Evolutionary conservation across 1,140 invertebrate genomes (phyloP), one percentile per base, ranked within the genome.

Genomic region (Eufriesea mexicana): DNA sequence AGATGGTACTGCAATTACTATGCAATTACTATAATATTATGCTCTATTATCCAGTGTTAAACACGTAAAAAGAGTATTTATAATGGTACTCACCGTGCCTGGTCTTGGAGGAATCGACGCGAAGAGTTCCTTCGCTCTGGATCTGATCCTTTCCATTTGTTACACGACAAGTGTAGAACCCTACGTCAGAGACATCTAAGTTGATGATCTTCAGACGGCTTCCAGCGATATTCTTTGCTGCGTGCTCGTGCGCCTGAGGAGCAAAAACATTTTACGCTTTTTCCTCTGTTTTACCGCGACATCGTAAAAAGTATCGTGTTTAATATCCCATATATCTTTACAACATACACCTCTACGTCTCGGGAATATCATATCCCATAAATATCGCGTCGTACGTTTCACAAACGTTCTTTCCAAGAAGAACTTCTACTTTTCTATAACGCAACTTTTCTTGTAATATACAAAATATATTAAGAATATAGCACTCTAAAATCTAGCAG

Each of bases 81-180:
- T 5, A 5, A 51, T 16, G 18, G 9, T 74, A 91, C 90, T 86
- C 83, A 92, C 91, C 86, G 49, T 89, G 85, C 67, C 86, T 86
- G 54, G 61, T 89, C n/a, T 85, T 88, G 10, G 86, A 83, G 0
- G 89, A 93, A 86, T 95, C 95, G 51, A 97, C 95, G 72, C 95
- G 92, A 2, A 97, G 92, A 51, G 96, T 94, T 23, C 95, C 96
- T 16, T 95, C 95, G 8, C 96, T 96, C 51, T 95, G 94, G 25
- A 96, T 95, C 81, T 92, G 94, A 82, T 96, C 94, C n/a, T 95
- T 92, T 8, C 95, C 95, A 86, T 96, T 97, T 57, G 90, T 92
- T 1, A 95, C 96, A 78, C 95, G 95, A 92, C 97, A 97, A n/a
- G 95, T 95, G 90, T 97, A 97, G 92, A 95, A 96, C 28, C 96